Percentiles rank a stretch among this genome's conserved stretches.
Conservation (phyloP, 1,140 invertebrate species). For the Heliconius hewitsoni region DNA sequence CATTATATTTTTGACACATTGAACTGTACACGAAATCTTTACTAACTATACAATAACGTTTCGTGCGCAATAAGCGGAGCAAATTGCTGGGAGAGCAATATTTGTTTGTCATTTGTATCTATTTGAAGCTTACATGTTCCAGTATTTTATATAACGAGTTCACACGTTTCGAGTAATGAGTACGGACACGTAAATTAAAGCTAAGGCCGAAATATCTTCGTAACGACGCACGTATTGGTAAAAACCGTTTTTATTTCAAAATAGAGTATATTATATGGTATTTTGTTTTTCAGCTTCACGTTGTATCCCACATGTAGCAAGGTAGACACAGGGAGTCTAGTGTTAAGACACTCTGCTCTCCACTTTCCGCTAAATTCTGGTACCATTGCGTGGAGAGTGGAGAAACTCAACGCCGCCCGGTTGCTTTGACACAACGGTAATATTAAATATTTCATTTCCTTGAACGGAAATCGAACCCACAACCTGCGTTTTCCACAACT, state of each 20-base stretch:
- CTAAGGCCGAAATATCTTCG: not conserved
- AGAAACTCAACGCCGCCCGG: no score
- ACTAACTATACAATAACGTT: slow-evolving; percentile 16
- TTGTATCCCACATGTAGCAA: no score
- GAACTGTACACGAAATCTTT: not conserved
- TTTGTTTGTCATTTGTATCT: slow-evolving; percentile 34
- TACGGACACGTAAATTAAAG: slow-evolving; percentile 43
- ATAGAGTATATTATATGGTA: not conserved
- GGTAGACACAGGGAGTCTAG: no score
- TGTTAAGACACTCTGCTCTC: no score
- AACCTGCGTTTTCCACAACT: no score
- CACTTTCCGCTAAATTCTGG: no score
- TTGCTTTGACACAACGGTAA: no score
- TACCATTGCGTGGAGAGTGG: no score
- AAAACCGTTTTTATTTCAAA: not conserved
- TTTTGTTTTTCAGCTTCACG: no score
- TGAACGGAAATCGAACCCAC: no score
- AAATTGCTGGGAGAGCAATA: slow-evolving; percentile 13
- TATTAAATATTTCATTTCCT: no score
- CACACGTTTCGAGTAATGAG: slow-evolving; percentile 35
- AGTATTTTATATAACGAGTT: slow-evolving; percentile 32
- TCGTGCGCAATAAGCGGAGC: slow-evolving; percentile 5
- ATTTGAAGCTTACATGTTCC: slow-evolving; percentile 36
- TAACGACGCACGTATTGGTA: not conserved
- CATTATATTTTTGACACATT: not conserved